phyloP scores from a whole-genome alignment of 2,797 vertebrate genomes.

The Schizothorax lantsangensis region DNA sequence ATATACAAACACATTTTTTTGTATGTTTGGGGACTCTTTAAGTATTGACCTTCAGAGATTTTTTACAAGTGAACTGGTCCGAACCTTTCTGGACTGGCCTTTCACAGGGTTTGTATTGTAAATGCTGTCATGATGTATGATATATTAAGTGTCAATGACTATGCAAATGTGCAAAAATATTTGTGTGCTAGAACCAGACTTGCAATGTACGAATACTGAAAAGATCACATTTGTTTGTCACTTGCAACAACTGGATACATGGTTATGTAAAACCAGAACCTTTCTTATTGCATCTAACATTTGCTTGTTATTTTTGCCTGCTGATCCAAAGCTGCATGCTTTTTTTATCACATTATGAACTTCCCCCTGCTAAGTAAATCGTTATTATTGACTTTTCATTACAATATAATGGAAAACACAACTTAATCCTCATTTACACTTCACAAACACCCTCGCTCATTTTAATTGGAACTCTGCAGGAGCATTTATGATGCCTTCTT shows the following conservation, averaged over 20 bases:
- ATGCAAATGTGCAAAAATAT: neutral
- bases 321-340: constrained; percentile 22
- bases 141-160: neutral
- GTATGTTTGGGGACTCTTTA: neutral
- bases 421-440: constrained; percentile 50
- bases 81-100: neutral
- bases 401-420: constrained; percentile 46
- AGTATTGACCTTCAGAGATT: neutral
- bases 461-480: constrained; percentile 51
- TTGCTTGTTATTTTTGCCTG: constrained; percentile 29
- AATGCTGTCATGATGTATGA: neutral
- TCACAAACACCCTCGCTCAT: constrained; percentile 43
- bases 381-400: constrained; percentile 52
- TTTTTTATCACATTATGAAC: constrained; percentile 35
- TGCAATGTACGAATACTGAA: neutral
- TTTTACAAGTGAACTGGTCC: neutral
- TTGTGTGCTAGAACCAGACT: neutral
- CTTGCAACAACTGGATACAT: neutral
- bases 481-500: constrained; percentile 52
- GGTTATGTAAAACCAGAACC: neutral
- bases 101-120: neutral
- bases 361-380: constrained; percentile 47
- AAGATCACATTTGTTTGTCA: neutral
- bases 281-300: constrained; percentile 19
- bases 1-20: neutral